Conservation (phyloP, 1,140 invertebrate genomes). For the Formica selysi region DNA sequence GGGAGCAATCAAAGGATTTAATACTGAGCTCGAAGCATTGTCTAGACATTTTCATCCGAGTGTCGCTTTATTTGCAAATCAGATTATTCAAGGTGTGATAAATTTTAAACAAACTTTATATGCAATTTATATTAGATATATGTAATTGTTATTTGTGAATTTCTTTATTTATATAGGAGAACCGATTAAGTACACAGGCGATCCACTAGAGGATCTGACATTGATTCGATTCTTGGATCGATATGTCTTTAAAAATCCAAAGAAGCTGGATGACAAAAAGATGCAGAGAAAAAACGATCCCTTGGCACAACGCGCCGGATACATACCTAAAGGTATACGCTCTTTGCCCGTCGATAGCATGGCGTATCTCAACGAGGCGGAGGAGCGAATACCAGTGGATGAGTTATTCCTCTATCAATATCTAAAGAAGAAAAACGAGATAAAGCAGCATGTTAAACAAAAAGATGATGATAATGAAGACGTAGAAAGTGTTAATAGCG, state of each 20-base stretch:
- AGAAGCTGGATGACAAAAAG: slow-evolving; percentile 88
- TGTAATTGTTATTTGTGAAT: background rate
- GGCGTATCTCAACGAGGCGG: slow-evolving; percentile 90
- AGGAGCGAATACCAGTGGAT: slow-evolving; percentile 92
- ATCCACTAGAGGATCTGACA: slow-evolving; percentile 97
- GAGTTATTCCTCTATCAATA: slow-evolving; percentile 93
- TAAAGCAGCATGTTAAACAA: slow-evolving; percentile 75
- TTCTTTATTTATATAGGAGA: slow-evolving; percentile 86
- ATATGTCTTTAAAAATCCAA: slow-evolving; percentile 98
- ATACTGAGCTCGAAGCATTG: slow-evolving; percentile 91
- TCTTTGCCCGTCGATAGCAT: slow-evolving; percentile 90
- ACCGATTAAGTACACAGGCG: slow-evolving; percentile 94
- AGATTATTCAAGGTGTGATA: slow-evolving; percentile 90
- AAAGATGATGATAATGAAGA: slow-evolving; percentile 88
- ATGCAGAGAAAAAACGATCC: slow-evolving; percentile 80
- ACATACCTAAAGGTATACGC: slow-evolving; percentile 88
- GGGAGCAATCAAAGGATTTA: slow-evolving; percentile 90
- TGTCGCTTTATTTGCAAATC: slow-evolving; percentile 94
- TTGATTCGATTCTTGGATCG: slow-evolving; percentile 96
- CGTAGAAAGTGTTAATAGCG: slow-evolving; percentile 93
- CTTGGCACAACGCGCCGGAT: slow-evolving; percentile 86
- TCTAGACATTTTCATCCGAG: slow-evolving; percentile 95
- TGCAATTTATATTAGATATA: background rate
- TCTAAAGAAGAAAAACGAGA: slow-evolving; percentile 81
- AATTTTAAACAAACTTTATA: slow-evolving; percentile 24